These are phyloP conservation scores for Stomatorhinus ivindoensis DNA, from an alignment of 2,113 vertebrate species.

Conservation along the genomic window DNA sequence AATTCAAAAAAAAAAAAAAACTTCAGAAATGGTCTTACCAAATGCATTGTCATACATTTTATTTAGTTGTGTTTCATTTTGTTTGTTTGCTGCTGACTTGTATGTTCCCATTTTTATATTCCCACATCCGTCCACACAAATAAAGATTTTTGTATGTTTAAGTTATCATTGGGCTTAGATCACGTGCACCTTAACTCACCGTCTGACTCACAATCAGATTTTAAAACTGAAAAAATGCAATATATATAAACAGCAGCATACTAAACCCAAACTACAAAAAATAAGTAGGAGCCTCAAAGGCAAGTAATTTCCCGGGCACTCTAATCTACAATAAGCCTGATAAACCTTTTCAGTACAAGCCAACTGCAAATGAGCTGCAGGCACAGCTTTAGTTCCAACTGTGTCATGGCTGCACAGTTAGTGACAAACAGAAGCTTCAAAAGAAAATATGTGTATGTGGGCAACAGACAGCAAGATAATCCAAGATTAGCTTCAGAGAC, in stretches of 20 bases:
- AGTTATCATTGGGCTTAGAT: background rate
- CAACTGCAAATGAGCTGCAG: background rate
- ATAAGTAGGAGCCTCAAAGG: background rate
- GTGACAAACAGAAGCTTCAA: background rate
- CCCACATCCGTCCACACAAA: background rate
- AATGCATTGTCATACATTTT: background rate
- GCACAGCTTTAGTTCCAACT: conserved; percentile 21
- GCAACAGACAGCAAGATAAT: conserved; percentile 12
- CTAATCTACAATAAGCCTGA: too few species aligned
- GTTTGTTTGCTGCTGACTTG: background rate
- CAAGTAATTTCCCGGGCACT: background rate
- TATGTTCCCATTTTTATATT: background rate
- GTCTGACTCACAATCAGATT: background rate
- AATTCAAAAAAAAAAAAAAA: too few species aligned
- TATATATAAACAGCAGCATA: background rate
- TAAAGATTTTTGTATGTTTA: background rate
- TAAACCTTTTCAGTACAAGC: background rate
- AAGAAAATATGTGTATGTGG: conserved; percentile 1
- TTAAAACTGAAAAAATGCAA: background rate
- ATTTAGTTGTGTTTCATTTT: background rate
- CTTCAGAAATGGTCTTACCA: background rate
- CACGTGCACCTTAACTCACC: background rate
- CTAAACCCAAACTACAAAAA: background rate
- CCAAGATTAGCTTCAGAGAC: background rate
- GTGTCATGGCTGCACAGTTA: background rate